These are phyloP conservation scores for Parnassius mnemosyne DNA, from an alignment of 2,888 invertebrate genomes.

Conservation along the genomic window DNA sequence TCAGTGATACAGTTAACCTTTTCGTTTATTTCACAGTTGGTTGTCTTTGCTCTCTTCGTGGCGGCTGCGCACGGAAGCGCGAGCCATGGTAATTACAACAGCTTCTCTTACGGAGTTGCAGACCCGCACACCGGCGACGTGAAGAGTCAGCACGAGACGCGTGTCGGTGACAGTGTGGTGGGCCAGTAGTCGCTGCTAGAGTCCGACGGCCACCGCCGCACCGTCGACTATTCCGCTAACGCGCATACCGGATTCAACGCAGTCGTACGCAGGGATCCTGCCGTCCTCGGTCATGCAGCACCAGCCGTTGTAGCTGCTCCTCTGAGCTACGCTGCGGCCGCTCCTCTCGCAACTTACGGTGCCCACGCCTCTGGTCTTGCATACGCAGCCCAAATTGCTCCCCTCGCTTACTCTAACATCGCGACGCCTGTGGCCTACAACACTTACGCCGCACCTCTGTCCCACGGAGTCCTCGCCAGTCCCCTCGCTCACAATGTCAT, in stretches of 20 bases:
- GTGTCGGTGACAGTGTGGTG: slow-evolving; percentile 83
- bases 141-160: slow-evolving; percentile 82
- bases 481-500: slow-evolving; percentile 31
- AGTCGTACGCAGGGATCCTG: slow-evolving; percentile 75
- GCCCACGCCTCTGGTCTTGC: slow-evolving; percentile 45
- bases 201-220: slow-evolving; percentile 83
- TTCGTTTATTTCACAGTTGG: slow-evolving; percentile 54
- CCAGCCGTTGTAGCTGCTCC: slow-evolving; percentile 42
- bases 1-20: neutral
- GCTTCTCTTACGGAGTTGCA: slow-evolving; percentile 72
- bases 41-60: slow-evolving; percentile 66
- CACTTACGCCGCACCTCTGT: slow-evolving; percentile 31
- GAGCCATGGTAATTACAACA: slow-evolving; percentile 63
- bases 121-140: slow-evolving; percentile 76
- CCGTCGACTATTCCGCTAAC: slow-evolving; percentile 81
- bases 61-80: slow-evolving; percentile 67
- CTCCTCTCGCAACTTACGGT: slow-evolving; percentile 30
- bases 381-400: slow-evolving; percentile 6
- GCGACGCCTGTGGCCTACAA: slow-evolving; percentile 30
- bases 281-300: slow-evolving; percentile 41
- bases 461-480: slow-evolving; percentile 30
- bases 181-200: slow-evolving; percentile 77
- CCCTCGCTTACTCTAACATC: slow-evolving; percentile 3
- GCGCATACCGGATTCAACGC: slow-evolving; percentile 80
- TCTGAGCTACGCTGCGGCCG: slow-evolving; percentile 26